A percentile compares a stretch with the other conserved stretches of the same genome.
Evolutionary conservation across 2,888 invertebrate genomes (phyloP).

Genomic region (Luffia ferchaultella): DNA sequence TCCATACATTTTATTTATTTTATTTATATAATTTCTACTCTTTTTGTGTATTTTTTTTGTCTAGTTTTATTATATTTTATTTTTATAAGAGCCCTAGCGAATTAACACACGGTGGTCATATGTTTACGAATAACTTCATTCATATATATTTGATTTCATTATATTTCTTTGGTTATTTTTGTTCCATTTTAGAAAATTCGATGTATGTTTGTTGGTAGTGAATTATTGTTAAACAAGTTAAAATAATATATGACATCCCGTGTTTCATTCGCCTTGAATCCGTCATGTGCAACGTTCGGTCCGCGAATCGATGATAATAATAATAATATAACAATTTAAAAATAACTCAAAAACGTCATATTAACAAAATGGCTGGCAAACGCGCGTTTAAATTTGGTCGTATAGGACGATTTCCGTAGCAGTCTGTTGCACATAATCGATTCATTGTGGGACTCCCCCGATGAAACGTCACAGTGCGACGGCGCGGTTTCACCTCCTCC

Average conservation of each 20-base stretch:
- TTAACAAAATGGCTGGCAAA: too few species aligned
- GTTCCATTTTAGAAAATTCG: slow-evolving; percentile 48
- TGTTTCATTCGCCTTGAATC: slow-evolving; percentile 68
- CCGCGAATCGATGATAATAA: slow-evolving; percentile 20
- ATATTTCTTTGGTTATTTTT: slow-evolving; percentile 39
- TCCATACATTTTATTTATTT: not conserved
- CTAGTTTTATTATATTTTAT: not conserved
- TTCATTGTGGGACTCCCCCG: slow-evolving; percentile 69
- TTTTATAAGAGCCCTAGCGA: slow-evolving; percentile 48
- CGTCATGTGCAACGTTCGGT: slow-evolving; percentile 65
- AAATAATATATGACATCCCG: slow-evolving; percentile 67
- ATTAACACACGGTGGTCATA: slow-evolving; percentile 66
- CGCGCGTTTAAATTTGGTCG: slow-evolving; percentile 34
- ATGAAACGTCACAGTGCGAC: slow-evolving; percentile 65
- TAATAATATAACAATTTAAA: too few species aligned
- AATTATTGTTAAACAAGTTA: slow-evolving; percentile 51
- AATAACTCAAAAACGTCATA: too few species aligned
- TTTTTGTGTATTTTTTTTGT: slow-evolving; percentile 1
- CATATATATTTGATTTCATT: slow-evolving; percentile 45
- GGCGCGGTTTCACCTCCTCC: slow-evolving; percentile 38
- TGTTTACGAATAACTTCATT: slow-evolving; percentile 46
- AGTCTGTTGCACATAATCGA: slow-evolving; percentile 69
- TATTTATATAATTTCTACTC: not conserved
- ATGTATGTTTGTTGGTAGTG: slow-evolving; percentile 61
- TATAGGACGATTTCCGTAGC: slow-evolving; percentile 66